phyloP scores from a whole-genome alignment of 2,113 vertebrate species.

The Macquaria australasica region DNA sequence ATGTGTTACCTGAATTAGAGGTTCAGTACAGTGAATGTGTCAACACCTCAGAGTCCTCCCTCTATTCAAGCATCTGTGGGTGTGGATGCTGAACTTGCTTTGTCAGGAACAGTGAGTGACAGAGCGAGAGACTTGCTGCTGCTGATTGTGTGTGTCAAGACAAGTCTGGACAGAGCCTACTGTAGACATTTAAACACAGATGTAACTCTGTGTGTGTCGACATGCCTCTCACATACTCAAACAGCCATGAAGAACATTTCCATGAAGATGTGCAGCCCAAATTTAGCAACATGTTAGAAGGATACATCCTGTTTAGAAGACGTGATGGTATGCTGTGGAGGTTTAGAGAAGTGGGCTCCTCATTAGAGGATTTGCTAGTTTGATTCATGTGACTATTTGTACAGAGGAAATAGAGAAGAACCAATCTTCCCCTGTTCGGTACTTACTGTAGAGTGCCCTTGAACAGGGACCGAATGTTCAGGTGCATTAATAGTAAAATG shows the following conservation, averaged over 20 bases:
- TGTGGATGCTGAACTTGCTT: conserved; percentile 62
- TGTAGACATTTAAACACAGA: conserved; percentile 29
- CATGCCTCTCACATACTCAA: conserved; percentile 21
- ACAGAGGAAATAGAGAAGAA: conserved; percentile 12
- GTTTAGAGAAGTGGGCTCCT: conserved; percentile 30
- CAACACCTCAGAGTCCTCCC: conserved; percentile 29
- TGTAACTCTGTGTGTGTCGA: conserved; percentile 7
- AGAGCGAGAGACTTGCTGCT: conserved; percentile 17
- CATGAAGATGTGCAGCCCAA: background rate
- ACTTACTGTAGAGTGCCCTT: background rate
- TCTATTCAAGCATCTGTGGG: conserved; percentile 49
- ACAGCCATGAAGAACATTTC: conserved; percentile 13
- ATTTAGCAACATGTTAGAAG: conserved; percentile 12
- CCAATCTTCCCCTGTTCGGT: conserved; percentile 22
- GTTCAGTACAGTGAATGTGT: conserved; percentile 11
- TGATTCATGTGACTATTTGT: conserved; percentile 30
- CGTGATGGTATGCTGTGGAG: background rate
- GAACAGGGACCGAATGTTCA: background rate
- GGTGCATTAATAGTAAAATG: conserved; percentile 4
- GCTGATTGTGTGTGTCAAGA: conserved; percentile 48
- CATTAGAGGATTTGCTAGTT: conserved; percentile 3
- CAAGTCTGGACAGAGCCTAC: conserved; percentile 54
- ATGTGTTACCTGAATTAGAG: conserved; percentile 21
- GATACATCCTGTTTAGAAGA: background rate
- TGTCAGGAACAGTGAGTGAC: conserved; percentile 41